Percentiles rank a stretch among this genome's conserved stretches.
Conservation (phyloP, 1,140 invertebrate species). For the Chelonus insularis region DNA sequence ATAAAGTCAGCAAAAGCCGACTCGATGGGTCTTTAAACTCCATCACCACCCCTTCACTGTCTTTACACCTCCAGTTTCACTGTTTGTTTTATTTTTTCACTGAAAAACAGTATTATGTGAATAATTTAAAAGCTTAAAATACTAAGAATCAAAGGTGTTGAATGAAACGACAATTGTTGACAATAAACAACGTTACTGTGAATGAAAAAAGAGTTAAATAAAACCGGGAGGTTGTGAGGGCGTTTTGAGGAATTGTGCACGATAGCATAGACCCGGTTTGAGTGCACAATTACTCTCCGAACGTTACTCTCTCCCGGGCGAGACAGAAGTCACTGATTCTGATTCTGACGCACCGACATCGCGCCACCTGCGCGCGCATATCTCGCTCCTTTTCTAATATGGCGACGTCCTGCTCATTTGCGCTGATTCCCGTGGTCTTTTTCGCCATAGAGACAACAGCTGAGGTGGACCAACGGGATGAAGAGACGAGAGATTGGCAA, state of each 20-base stretch:
- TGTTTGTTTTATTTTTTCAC: neutral
- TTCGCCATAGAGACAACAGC: neutral
- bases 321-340: conserved; percentile 32
- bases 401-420: conserved; percentile 9
- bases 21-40: neutral
- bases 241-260: neutral
- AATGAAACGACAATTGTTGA: too few relatives aligned
- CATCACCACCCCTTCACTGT: neutral
- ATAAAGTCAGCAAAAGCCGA: neutral
- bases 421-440: neutral
- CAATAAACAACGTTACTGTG: too few relatives aligned
- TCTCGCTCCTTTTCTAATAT: conserved; percentile 12
- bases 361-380: conserved; percentile 57
- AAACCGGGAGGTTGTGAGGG: neutral
- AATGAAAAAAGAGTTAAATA: neutral
- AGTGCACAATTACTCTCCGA: neutral
- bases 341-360: conserved; percentile 55
- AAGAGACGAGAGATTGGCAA: neutral
- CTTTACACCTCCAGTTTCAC: neutral
- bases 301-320: conserved; percentile 31
- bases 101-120: neutral
- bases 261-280: conserved; percentile 5
- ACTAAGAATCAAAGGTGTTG: too few relatives aligned
- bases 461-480: neutral
- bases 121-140: neutral